Conservation (phyloP, 2,888 invertebrate species). For the Caenorhabditis becei region DNA sequence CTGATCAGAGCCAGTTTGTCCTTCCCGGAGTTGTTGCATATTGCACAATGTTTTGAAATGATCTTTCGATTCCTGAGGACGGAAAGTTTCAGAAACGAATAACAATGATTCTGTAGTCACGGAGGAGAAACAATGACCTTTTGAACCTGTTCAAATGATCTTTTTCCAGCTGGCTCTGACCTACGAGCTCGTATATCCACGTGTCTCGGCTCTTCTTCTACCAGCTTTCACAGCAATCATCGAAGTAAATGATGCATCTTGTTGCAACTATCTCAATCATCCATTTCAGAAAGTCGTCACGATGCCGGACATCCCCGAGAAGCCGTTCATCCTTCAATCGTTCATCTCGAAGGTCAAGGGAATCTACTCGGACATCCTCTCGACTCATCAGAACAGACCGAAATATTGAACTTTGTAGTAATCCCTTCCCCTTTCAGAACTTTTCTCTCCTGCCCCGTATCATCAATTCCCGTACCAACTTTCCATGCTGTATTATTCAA, state of each 20-base stretch:
- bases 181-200: conserved; percentile 54
- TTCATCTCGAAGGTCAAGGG: conserved; percentile 48
- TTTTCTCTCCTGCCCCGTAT: conserved; percentile 23
- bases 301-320: conserved; percentile 35
- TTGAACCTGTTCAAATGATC: not conserved
- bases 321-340: conserved; percentile 9
- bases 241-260: conserved; percentile 20
- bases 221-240: conserved; percentile 42
- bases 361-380: conserved; percentile 48
- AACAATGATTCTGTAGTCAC: too few species aligned
- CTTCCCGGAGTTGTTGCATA: not conserved
- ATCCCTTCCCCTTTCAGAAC: not conserved
- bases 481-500: conserved; percentile 21
- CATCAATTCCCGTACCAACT: conserved; percentile 9
- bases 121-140: too few species aligned
- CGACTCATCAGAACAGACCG: conserved; percentile 26
- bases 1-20: conserved; percentile 6
- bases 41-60: conserved; percentile 1
- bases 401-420: conserved; percentile 23
- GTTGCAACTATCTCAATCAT: too few species aligned
- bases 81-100: too few species aligned
- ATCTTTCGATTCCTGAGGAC: not conserved
- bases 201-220: conserved; percentile 55
- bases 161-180: conserved; percentile 38
- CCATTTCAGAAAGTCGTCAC: conserved; percentile 40